Conservation (phyloP, 2,797 vertebrate species). For the Sebastolobus altivelis region DNA sequence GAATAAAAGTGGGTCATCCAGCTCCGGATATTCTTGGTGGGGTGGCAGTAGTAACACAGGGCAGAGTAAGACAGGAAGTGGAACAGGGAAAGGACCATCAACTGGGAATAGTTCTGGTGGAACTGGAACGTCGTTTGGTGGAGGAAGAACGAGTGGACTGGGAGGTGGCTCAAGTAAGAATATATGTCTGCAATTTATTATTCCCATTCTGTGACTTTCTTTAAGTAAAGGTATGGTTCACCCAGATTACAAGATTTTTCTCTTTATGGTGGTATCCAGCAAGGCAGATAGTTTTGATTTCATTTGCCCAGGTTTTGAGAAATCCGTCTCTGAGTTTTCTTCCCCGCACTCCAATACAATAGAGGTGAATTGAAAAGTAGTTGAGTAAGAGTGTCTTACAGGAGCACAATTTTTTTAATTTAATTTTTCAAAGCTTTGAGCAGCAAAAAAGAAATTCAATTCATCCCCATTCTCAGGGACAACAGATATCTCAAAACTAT, state of each 20-base stretch:
- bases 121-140: conserved; percentile 35
- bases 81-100: conserved; percentile 54
- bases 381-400: too few species aligned
- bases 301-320: not conserved
- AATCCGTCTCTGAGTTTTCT: not conserved
- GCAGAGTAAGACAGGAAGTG: conserved; percentile 61
- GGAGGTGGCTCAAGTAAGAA: conserved; percentile 58
- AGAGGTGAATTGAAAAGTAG: not conserved
- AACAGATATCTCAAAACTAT: not conserved
- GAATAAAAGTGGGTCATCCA: conserved; percentile 13
- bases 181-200: not conserved
- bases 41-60: conserved; percentile 47
- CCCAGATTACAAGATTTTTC: not conserved
- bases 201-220: not conserved
- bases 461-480: not conserved
- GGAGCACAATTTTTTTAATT: too few species aligned
- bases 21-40: conserved; percentile 7
- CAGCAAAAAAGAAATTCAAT: not conserved
- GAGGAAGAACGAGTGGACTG: conserved; percentile 41
- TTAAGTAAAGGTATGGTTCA: not conserved
- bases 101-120: conserved; percentile 52
- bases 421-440: not conserved
- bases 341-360: not conserved
- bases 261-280: not conserved
- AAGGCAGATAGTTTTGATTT: not conserved